phyloP scores from a whole-genome alignment of 2,888 invertebrate genomes.

The Marasmarcha lunaedactyla region DNA sequence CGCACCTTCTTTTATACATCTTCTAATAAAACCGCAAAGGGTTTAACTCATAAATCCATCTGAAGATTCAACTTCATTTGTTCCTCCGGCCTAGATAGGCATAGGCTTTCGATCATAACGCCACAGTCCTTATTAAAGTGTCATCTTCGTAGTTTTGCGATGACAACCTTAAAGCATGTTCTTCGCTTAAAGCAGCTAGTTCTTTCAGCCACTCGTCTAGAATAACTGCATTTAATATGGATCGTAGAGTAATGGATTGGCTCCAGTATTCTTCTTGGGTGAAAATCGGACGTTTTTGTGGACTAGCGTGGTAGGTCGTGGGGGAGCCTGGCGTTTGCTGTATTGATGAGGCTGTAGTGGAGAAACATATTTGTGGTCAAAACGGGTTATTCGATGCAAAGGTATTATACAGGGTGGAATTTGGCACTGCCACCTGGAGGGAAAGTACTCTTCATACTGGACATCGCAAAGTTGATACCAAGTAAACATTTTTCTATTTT shows the following conservation, averaged over 20 bases:
- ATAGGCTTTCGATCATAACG: constrained; percentile 54
- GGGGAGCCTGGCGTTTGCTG: constrained; percentile 28
- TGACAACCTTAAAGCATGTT: constrained; percentile 79
- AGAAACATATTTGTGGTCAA: background rate
- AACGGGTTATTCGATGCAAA: too few relatives aligned
- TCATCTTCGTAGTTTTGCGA: constrained; percentile 43
- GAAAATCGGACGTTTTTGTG: constrained; percentile 38
- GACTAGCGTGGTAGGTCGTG: constrained; percentile 21
- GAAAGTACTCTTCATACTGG: too few relatives aligned
- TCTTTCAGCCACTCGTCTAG: constrained; percentile 97
- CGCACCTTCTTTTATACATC: too few relatives aligned
- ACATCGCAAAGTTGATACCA: too few relatives aligned
- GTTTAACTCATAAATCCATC: too few relatives aligned
- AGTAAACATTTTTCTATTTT: too few relatives aligned
- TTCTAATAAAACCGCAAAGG: too few relatives aligned
- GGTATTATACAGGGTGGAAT: too few relatives aligned
- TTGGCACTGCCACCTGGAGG: too few relatives aligned
- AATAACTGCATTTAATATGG: constrained; percentile 78
- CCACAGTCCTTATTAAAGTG: constrained; percentile 40
- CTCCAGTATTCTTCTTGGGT: constrained; percentile 59
- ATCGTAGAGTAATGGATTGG: constrained; percentile 48
- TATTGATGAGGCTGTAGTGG: constrained; percentile 23
- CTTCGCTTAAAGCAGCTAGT: constrained; percentile 92
- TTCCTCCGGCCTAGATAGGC: constrained; percentile 27
- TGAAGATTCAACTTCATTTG: constrained; percentile 9